Conservation (phyloP, 2,113 vertebrate genomes). For the Gasterosteus aculeatus region DNA sequence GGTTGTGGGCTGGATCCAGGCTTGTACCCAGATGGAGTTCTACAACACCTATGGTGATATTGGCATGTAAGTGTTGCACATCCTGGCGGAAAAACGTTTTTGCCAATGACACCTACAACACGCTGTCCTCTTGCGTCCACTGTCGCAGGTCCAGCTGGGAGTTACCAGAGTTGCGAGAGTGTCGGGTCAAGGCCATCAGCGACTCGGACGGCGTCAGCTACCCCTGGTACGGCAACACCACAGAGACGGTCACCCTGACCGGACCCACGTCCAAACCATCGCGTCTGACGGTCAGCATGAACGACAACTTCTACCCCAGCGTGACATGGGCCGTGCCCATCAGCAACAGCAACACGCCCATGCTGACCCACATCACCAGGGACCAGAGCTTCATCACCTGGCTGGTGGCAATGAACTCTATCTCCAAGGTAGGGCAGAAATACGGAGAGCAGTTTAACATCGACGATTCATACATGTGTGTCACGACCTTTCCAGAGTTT, state of each 20-base stretch:
- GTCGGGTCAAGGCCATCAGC: conserved; percentile 96
- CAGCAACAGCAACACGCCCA: conserved; percentile 94
- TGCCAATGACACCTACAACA: conserved; percentile 1
- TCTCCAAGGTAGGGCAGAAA: conserved; percentile 81
- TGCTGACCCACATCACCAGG: conserved; percentile 96
- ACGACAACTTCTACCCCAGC: conserved; percentile 99
- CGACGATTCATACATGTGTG: background rate
- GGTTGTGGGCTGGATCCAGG: conserved; percentile 99
- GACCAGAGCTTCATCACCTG: conserved; percentile 99
- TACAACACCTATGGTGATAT: conserved; percentile 98
- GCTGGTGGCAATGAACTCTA: conserved; percentile 97
- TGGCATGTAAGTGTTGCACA: conserved; percentile 87
- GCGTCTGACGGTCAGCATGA: conserved; percentile 97
- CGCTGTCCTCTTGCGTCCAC: conserved; percentile 23
- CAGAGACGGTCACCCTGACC: conserved; percentile 93
- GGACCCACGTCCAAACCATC: conserved; percentile 95
- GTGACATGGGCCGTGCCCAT: conserved; percentile 99
- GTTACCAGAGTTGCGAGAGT: conserved; percentile 94
- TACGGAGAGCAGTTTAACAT: background rate
- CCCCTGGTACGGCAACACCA: conserved; percentile 99
- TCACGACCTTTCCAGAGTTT: background rate
- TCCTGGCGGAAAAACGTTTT: background rate
- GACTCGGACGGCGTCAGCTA: conserved; percentile 99
- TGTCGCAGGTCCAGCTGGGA: conserved; percentile 96
- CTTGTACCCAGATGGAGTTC: conserved; percentile 99